Percentiles rank a stretch among this genome's conserved stretches.
Evolutionary conservation across 2,888 invertebrate genomes (phyloP).

Genomic region (Tenthredo livida): DNA sequence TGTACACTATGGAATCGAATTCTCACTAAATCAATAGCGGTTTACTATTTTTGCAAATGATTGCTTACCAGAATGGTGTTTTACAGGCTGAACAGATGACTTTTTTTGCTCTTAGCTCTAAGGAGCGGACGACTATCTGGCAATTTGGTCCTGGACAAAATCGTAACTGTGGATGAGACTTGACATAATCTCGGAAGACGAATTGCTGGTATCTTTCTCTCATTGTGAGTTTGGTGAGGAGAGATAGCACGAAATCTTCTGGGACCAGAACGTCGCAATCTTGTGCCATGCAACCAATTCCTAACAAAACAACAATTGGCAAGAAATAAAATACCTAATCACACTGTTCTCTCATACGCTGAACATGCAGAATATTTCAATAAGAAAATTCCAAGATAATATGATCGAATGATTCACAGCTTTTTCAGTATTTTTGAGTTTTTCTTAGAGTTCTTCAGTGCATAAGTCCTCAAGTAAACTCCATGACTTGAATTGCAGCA

Average conservation of each 20-base stretch:
- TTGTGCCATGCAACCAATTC: slow-evolving; percentile 98
- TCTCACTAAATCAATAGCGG: background rate
- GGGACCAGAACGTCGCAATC: slow-evolving; percentile 97
- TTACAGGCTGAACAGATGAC: slow-evolving; percentile 94
- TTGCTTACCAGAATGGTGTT: slow-evolving; percentile 90
- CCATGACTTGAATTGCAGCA: no score
- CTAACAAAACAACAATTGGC: slow-evolving; percentile 79
- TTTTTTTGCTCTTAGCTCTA: slow-evolving; percentile 90
- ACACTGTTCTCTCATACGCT: background rate
- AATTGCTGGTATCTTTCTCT: slow-evolving; percentile 97
- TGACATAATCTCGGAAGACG: slow-evolving; percentile 97
- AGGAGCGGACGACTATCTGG: slow-evolving; percentile 92
- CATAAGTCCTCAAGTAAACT: background rate
- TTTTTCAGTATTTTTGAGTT: background rate
- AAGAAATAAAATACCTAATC: background rate
- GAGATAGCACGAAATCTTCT: slow-evolving; percentile 95
- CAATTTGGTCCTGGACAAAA: slow-evolving; percentile 99
- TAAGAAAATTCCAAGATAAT: background rate
- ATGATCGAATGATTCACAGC: background rate
- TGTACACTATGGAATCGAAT: background rate
- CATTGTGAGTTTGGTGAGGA: slow-evolving; percentile 90
- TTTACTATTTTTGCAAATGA: background rate
- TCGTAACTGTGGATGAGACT: slow-evolving; percentile 92
- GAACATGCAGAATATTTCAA: background rate
- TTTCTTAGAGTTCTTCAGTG: background rate